Base-by-base conservation (phyloP, 2,888 invertebrate genomes). In the Nasonovia ribisnigri region DNA sequence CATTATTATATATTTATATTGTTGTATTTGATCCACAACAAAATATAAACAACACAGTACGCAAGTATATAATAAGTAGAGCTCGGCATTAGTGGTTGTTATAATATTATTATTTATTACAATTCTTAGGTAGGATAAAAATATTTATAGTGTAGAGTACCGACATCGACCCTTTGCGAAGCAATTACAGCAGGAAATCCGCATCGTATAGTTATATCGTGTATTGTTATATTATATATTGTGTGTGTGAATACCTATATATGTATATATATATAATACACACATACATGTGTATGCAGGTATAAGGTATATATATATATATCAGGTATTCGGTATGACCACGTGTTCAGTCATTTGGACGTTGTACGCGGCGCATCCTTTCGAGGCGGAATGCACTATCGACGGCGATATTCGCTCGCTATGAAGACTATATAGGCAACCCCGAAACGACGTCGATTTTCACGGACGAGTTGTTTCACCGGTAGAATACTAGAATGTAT, bases 311-410 rank as follows among this genome's bases (percentile, higher is more conserved):
- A 4, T 13, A 36, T 16, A 67, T n/a, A n/a, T 67, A 10, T n/a
- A 67, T 36, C 2, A 36, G 77, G 13, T 51, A 87, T 77, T 77
- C 20, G 36, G 8, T 87, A 48, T 48, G 24, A 20, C 36, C 36
- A 24, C 36, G 51, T 88, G 88, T 88, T 88, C 88, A 54, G 88
- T 88, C 57, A 29, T 60, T 89, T 51, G 89, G 43, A 89, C 57
- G 29, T 46, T 3, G 43, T 43, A 29, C 46, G 36, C 42, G 13
- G 24, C 13, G 43, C 24, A 88, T 51, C 51, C 10, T 10, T 88
- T 88, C 10, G 51, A 90, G 60, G 43, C 43, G 60, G 16, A 26
- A 43, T 67, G 67, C 57, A 57, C 26, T 26, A 26, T 57, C 57
- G 26, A 26, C 57, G 57, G 46, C 29, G 46, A 46, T 42, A 42